Base-by-base conservation (phyloP, 2,888 invertebrate species). In the Bedellia somnulentella region DNA sequence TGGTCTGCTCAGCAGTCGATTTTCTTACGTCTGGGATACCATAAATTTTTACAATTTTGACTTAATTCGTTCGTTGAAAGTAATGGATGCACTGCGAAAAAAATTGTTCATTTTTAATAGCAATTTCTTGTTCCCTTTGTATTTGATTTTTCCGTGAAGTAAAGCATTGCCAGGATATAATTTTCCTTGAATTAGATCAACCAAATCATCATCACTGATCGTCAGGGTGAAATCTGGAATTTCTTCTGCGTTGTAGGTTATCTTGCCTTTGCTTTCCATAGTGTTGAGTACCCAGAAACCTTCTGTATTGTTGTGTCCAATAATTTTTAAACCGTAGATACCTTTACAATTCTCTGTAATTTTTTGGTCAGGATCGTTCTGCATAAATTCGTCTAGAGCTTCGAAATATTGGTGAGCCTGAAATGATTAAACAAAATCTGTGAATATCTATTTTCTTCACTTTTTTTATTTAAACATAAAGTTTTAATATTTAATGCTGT, bases 161-260 rank as follows among this genome's bases (percentile, higher is more conserved):
- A 93, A 93, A 2, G 95, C 95, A 60, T 94, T 94, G 57, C 98
- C 96, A 0, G 92, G 92, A 57, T 95, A 94, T 35, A 98, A 73
- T 60, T 92, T 91, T 1, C 96, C 96, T 2, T 87, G 82, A 48
- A 97, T 87, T 31, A 98, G 78, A 42, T 92, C 90, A 4, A 87
- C 80, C 3, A 98, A 85, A 54, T 96, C 94, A 0, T 83, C 85
- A 53, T 98, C 98, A 47, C 83, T 87, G 40, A 97, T 84, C 1
- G 87, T 87, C 50, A 98, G 89, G 0, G 87, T 89, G 1, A 93
- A 92, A 46, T 96, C 94, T 3, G 93, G 87, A 63, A 93, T 94
- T 1, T 85, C 90, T 76, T 57, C 83, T 21, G 89, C 87, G 46
- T 89, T 86, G 51, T 85, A 92, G 10, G 83, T 82, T 4, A 96